phyloP scores from a whole-genome alignment of 2,113 vertebrate genomes.

The Machaerirhynchus nigripectus region DNA sequence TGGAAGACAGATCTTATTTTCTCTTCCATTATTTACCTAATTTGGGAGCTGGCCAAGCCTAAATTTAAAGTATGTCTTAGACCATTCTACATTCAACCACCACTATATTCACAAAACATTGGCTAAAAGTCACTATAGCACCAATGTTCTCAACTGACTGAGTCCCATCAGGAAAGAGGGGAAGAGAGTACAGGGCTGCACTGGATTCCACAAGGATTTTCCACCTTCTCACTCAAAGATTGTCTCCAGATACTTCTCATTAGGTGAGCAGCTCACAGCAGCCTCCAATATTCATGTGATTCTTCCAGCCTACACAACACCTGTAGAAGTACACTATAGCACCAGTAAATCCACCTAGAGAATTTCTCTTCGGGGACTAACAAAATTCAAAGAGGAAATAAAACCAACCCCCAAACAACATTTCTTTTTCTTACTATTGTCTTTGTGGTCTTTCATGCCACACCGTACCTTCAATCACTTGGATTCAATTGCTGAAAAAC shows the following conservation, averaged over 20 bases:
- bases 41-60: not conserved
- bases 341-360: not conserved
- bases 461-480: not conserved
- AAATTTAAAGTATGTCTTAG: not conserved
- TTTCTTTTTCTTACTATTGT: not conserved
- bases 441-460: not conserved
- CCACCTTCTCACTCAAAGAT: not conserved
- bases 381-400: not conserved
- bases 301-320: not conserved
- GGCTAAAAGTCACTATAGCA: not conserved
- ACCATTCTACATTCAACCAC: not conserved
- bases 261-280: not conserved
- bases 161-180: not conserved
- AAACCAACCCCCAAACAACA: not conserved
- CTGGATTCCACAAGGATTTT: not conserved
- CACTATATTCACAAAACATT: not conserved
- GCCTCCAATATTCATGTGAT: not conserved
- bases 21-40: not conserved
- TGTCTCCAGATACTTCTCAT: not conserved
- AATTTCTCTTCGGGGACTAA: not conserved
- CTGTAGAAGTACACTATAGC: accelerated
- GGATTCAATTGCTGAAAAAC: not conserved
- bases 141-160: not conserved
- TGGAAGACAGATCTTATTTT: not conserved
- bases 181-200: not conserved